Evolutionary conservation across 2,797 vertebrate species (phyloP).

Genomic region (Spondyliosoma cantharus): DNA sequence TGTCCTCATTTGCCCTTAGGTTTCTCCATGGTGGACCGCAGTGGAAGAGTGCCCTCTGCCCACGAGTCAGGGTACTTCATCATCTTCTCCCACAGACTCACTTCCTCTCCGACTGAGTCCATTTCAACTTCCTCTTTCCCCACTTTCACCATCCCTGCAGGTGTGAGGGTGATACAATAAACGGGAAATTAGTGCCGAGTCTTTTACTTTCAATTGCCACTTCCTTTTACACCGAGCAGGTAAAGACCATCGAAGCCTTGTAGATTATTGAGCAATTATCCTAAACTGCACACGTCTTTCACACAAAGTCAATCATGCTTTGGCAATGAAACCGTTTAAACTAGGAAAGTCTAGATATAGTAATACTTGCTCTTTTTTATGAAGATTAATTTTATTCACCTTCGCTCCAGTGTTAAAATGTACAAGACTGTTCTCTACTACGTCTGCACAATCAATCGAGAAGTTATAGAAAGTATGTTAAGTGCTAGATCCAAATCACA

Average conservation of each 20-base stretch:
- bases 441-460: no score
- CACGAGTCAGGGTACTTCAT: conserved; percentile 95
- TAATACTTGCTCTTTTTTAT: not conserved
- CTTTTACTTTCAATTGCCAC: conserved; percentile 4
- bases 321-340: conserved; percentile 10
- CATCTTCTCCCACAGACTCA: conserved; percentile 97
- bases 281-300: not conserved
- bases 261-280: conserved; percentile 4
- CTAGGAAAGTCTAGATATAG: not conserved
- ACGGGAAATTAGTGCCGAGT: conserved; percentile 13
- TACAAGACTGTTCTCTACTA: not conserved
- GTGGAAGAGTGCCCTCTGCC: conserved; percentile 94
- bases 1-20: conserved; percentile 76
- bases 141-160: conserved; percentile 72
- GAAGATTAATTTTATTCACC: not conserved
- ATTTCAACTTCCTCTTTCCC: conserved; percentile 85
- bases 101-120: conserved; percentile 93
- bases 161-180: conserved; percentile 14
- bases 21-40: conserved; percentile 91
- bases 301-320: conserved; percentile 13
- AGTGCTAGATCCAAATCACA: no score
- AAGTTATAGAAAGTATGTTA: no score
- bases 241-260: not conserved
- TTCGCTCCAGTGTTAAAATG: not conserved
- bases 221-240: conserved; percentile 1